Base-by-base conservation (phyloP, 1,140 invertebrate species). In the Delia radicum region DNA sequence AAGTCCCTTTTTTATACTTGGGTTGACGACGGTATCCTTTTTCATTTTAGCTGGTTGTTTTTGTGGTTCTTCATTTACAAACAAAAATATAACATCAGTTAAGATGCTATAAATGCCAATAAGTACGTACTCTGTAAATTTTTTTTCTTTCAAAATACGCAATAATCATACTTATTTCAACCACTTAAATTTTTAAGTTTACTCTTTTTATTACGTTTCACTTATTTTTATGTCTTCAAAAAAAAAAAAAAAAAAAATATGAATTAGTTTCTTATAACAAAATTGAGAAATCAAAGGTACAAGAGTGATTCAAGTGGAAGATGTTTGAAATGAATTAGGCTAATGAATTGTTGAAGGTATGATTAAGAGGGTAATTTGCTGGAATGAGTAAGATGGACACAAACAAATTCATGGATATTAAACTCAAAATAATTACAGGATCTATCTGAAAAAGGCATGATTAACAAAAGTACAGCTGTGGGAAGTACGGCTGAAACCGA, bases 41-140 rank as follows among this genome's bases (percentile, higher is more conserved):
- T 28, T 28, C 13, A 12, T 69, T 21, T 21, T 8, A 18, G 3
- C n/a, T 67, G 8, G 65, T 8, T 29, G 29, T 69, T 18, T n/a
- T 69, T 69, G 65, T 33, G 65, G 65, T 69, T 69, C 65, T 33
- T 69, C 65, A 69, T 31, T 33, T 33, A 69, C 7, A 33, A 69
- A 21, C 21, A 6, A 37, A 27, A 69, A 69, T n/a, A 21, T 18
- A n/a, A n/a, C 29, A 55, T 55, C 48, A 69, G 29, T 69, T 69
- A 69, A 69, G 31, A 21, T 69, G 65, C n/a, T 29, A 69, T 69
- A 69, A 69, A 69, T 33, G 65, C 31, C 65, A 69, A 69, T 69
- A 69, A 69, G 65, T 69, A 69, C 28, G 15, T 55, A n/a, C 15
- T 55, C 6, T n/a, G n/a, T 6, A n/a, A 5, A 7, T 21, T 21